Percentiles rank a stretch among this genome's conserved stretches.
These are phyloP conservation scores for Musca domestica DNA, from an alignment of 1,140 invertebrate species.

Conservation along the genomic window DNA sequence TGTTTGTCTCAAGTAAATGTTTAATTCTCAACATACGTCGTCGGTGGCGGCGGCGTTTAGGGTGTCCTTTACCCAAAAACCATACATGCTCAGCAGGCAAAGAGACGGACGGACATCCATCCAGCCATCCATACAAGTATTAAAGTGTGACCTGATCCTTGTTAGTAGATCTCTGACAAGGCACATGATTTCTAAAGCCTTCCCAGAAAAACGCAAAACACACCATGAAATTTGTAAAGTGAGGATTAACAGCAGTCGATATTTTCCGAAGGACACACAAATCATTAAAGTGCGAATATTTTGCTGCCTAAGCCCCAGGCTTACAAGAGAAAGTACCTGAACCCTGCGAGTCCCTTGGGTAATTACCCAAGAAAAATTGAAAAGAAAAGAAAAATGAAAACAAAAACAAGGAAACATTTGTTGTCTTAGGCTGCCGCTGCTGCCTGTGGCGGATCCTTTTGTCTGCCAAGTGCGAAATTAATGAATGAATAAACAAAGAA, in stretches of 20 bases:
- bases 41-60: too few relatives aligned
- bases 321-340: background rate
- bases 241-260: background rate
- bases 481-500: slow-evolving; percentile 4
- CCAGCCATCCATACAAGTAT: too few relatives aligned
- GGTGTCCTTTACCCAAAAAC: too few relatives aligned
- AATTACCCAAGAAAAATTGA: slow-evolving; percentile 1
- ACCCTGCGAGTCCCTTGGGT: background rate
- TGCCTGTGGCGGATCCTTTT: background rate
- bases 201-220: slow-evolving; percentile 7
- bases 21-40: too few relatives aligned
- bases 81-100: too few relatives aligned
- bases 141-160: slow-evolving; percentile 8
- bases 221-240: background rate
- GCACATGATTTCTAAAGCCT: background rate
- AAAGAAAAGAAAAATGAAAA: too few relatives aligned
- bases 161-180: background rate
- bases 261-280: background rate
- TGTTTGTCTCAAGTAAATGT: too few relatives aligned
- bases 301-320: too few relatives aligned
- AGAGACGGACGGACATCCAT: too few relatives aligned
- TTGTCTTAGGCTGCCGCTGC: too few relatives aligned
- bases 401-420: too few relatives aligned
- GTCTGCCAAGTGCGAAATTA: slow-evolving; percentile 4
- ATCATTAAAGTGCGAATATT: slow-evolving; percentile 3